Conservation (phyloP, 2,888 invertebrate species). For the Zele albiditarsus region DNA sequence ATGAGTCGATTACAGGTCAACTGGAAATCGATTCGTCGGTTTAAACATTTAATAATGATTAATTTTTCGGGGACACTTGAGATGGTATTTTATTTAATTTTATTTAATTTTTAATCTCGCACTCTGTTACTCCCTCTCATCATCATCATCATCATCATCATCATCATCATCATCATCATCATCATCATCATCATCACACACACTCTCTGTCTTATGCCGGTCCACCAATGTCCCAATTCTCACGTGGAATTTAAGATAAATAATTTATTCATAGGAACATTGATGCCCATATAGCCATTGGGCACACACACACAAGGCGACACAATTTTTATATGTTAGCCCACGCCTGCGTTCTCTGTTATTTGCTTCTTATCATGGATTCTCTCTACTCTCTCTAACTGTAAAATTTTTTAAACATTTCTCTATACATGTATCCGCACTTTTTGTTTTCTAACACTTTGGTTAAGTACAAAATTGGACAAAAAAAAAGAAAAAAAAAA, state of each 20-base stretch:
- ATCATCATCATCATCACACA: no score
- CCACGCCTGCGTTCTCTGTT: conserved; percentile 42
- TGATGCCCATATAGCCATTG: conserved; percentile 46
- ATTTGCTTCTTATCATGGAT: conserved; percentile 33
- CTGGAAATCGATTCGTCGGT: conserved; percentile 44
- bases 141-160: no score
- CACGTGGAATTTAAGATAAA: conserved; percentile 50
- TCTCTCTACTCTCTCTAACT: conserved; percentile 42
- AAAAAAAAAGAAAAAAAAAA: background rate
- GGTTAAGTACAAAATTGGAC: background rate
- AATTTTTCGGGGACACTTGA: conserved; percentile 42
- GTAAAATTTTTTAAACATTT: conserved; percentile 49
- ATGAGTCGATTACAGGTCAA: conserved; percentile 45
- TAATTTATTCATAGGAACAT: conserved; percentile 53
- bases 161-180: no score
- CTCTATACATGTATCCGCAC: conserved; percentile 26
- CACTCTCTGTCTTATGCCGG: background rate
- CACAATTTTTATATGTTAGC: conserved; percentile 42
- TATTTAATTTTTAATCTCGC: conserved; percentile 38
- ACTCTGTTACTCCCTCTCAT: background rate
- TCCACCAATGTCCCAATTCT: conserved; percentile 36
- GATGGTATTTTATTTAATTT: conserved; percentile 36
- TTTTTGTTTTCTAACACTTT: background rate
- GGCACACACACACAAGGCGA: conserved; percentile 42
- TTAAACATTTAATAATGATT: conserved; percentile 43